These are phyloP conservation scores for Drosophila pectinifera DNA, from an alignment of 1,140 invertebrate species.

Conservation along the genomic window DNA sequence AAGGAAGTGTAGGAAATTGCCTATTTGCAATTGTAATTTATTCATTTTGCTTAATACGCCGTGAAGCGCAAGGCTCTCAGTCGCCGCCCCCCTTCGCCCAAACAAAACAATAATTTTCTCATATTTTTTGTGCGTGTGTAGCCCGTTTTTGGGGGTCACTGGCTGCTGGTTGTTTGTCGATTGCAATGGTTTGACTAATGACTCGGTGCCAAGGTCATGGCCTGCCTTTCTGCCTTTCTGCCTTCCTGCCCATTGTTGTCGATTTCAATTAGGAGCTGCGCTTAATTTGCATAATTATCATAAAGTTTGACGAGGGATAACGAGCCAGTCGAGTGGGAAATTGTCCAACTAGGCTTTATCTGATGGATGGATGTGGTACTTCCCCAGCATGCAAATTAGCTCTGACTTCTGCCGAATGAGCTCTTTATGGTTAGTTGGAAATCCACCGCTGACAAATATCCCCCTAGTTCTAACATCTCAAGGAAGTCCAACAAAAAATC, in stretches of 20 bases:
- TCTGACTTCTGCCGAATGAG: slow-evolving; percentile 14
- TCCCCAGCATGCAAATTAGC: slow-evolving; percentile 36
- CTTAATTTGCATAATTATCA: slow-evolving; percentile 76
- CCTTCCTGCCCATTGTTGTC: slow-evolving; percentile 49
- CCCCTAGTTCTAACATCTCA: neutral
- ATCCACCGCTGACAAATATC: slow-evolving; percentile 1
- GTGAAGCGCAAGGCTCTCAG: slow-evolving; percentile 66
- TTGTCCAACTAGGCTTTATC: slow-evolving; percentile 38
- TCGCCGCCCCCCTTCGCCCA: slow-evolving; percentile 42
- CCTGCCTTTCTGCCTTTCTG: slow-evolving; percentile 5
- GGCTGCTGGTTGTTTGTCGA: slow-evolving; percentile 21
- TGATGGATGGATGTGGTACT: slow-evolving; percentile 37
- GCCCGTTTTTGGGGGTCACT: slow-evolving; percentile 45
- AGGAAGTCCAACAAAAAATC: too few relatives aligned
- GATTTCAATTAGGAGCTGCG: slow-evolving; percentile 76
- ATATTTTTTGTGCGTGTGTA: slow-evolving; percentile 37
- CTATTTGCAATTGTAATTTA: slow-evolving; percentile 84
- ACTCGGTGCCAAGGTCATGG: slow-evolving; percentile 69
- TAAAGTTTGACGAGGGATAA: slow-evolving; percentile 75
- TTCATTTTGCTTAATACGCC: slow-evolving; percentile 82
- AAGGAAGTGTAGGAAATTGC: slow-evolving; percentile 84
- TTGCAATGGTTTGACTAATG: slow-evolving; percentile 77
- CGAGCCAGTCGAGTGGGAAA: slow-evolving; percentile 54
- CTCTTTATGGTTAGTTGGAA: neutral
- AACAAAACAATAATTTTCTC: slow-evolving; percentile 75